These are phyloP conservation scores for Coecobrya sp. DNA, from an alignment of 2,888 invertebrate species.

Conservation along the genomic window DNA sequence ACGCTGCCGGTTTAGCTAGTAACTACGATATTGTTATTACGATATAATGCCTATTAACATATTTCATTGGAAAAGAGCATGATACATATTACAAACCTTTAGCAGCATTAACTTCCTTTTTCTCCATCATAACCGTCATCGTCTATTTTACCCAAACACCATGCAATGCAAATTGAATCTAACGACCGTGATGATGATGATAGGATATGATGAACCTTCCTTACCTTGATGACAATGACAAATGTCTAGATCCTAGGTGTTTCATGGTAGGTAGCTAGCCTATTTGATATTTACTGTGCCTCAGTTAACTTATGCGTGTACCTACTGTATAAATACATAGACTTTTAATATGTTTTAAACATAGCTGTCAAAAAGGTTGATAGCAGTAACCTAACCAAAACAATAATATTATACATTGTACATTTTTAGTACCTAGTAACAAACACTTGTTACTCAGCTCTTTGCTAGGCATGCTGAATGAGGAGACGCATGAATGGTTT, in stretches of 20 bases:
- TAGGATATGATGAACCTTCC: constrained; percentile 30
- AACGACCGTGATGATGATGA: constrained; percentile 18
- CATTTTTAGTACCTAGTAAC: too few species aligned
- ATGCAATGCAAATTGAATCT: constrained; percentile 31
- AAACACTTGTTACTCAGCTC: not conserved
- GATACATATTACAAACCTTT: not conserved
- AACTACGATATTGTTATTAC: not conserved
- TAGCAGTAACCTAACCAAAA: too few species aligned
- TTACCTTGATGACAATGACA: constrained; percentile 58
- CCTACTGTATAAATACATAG: too few species aligned
- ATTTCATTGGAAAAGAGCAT: constrained; percentile 5
- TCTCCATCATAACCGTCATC: not conserved
- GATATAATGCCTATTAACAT: not conserved
- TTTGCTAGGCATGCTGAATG: not conserved
- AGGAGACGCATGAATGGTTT: not conserved
- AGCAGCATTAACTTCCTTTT: not conserved
- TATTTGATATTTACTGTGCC: not conserved
- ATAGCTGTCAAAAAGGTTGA: too few species aligned
- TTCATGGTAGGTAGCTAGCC: not conserved
- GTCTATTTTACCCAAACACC: constrained; percentile 6
- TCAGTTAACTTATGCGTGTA: not conserved
- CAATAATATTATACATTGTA: too few species aligned
- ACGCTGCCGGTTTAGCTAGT: not conserved
- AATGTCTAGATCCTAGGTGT: constrained; percentile 17
- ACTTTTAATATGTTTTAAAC: too few species aligned